Conservation (phyloP, 2,888 invertebrate genomes). For the Dryomyza anilis region DNA sequence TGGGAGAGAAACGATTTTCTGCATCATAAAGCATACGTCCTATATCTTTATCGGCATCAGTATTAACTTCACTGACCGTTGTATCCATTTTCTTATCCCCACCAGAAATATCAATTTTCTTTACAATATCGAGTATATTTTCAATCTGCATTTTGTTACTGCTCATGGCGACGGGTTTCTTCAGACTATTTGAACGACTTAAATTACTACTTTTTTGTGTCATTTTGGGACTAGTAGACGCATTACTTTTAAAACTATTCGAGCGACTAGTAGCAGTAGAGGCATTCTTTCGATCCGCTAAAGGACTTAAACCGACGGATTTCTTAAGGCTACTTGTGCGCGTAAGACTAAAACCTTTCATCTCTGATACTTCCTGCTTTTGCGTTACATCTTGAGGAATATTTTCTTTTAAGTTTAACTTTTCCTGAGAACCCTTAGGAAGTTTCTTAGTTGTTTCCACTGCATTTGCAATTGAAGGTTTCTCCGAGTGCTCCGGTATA, state of each 20-base stretch:
- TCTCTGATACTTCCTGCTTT: neutral
- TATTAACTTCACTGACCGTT: slow-evolving; percentile 4
- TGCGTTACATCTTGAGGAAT: neutral
- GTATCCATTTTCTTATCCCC: slow-evolving; percentile 13
- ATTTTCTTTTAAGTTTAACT: no score
- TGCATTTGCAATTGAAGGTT: no score
- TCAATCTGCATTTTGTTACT: slow-evolving; percentile 51
- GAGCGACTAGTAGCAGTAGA: slow-evolving; percentile 36
- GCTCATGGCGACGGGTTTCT: slow-evolving; percentile 17
- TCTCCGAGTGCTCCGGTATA: no score
- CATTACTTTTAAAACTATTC: slow-evolving; percentile 44
- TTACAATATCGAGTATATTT: slow-evolving; percentile 48
- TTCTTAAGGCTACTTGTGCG: slow-evolving; percentile 37
- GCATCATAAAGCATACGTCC: slow-evolving; percentile 49
- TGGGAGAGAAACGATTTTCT: slow-evolving; percentile 41
- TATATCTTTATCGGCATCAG: slow-evolving; percentile 47
- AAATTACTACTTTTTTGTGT: slow-evolving; percentile 30
- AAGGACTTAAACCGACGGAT: slow-evolving; percentile 34
- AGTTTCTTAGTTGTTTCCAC: no score
- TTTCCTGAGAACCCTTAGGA: no score
- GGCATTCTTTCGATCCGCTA: slow-evolving; percentile 37
- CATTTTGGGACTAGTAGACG: slow-evolving; percentile 31
- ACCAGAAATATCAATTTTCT: slow-evolving; percentile 43
- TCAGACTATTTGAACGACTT: slow-evolving; percentile 38
- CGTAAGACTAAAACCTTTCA: slow-evolving; percentile 30